A percentile compares a stretch with the other conserved stretches of the same genome.
Conservation (phyloP, 2,888 invertebrate species). For the Lamproptera curius region DNA sequence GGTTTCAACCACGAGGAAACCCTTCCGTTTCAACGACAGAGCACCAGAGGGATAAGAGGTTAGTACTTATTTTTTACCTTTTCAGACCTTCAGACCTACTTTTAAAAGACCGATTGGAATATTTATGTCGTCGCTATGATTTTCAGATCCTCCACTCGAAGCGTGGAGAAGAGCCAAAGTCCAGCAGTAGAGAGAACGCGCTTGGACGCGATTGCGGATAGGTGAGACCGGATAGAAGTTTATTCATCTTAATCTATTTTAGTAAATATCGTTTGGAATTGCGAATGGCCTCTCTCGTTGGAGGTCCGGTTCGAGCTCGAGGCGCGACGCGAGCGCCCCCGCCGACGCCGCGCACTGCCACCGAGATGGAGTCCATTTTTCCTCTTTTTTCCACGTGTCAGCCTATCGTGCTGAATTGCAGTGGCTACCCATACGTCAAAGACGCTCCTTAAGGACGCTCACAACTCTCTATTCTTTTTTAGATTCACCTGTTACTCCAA, state of each 20-base stretch:
- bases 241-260: too few relatives aligned
- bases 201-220: slow-evolving; percentile 59
- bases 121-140: background rate
- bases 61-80: slow-evolving; percentile 2
- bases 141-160: slow-evolving; percentile 60
- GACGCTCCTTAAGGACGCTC: too few relatives aligned
- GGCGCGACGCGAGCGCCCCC: slow-evolving; percentile 41
- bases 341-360: slow-evolving; percentile 64
- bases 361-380: too few relatives aligned
- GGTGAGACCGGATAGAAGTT: slow-evolving; percentile 33
- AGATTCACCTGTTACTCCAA: too few relatives aligned
- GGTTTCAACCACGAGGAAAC: slow-evolving; percentile 84
- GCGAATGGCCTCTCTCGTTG: too few relatives aligned
- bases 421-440: too few relatives aligned
- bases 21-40: slow-evolving; percentile 90
- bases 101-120: background rate
- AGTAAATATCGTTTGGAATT: background rate
- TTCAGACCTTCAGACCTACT: too few relatives aligned
- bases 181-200: slow-evolving; percentile 56
- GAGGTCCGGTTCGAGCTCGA: slow-evolving; percentile 40
- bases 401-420: too few relatives aligned
- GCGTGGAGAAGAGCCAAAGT: slow-evolving; percentile 69
- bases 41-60: slow-evolving; percentile 75
- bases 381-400: too few relatives aligned
- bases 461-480: too few relatives aligned